These are phyloP conservation scores for Argyrosomus japonicus DNA, from an alignment of 2,113 vertebrate species.

Conservation along the genomic window DNA sequence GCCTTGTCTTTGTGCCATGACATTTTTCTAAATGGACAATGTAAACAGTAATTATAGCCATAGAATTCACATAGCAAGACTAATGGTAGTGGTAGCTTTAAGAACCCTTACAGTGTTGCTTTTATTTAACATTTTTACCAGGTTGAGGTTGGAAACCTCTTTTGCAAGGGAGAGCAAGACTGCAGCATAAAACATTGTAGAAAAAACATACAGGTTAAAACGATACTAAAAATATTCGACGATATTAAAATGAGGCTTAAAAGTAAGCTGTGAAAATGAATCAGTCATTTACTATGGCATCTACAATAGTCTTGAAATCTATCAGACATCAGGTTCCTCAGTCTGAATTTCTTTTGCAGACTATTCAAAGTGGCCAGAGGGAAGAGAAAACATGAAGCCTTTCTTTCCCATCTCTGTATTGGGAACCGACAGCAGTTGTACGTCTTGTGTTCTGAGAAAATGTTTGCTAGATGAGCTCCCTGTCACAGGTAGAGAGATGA, in stretches of 20 bases:
- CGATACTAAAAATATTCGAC: not conserved
- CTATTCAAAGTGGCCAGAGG: not conserved
- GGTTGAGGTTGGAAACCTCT: not conserved
- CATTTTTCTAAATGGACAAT: not conserved
- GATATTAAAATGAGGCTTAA: too few relatives aligned
- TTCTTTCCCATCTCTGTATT: not conserved
- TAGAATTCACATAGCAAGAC: not conserved
- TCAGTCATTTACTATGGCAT: not conserved
- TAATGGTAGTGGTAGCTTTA: not conserved
- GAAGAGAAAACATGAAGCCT: not conserved
- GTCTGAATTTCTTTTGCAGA: not conserved
- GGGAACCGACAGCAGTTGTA: not conserved
- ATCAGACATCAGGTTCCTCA: not conserved
- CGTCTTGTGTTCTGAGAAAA: not conserved
- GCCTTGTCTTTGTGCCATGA: not conserved
- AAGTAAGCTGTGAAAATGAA: too few relatives aligned
- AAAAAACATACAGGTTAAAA: not conserved
- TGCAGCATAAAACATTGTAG: not conserved
- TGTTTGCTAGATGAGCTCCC: not conserved
- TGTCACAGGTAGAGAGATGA: not conserved
- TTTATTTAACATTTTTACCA: not conserved
- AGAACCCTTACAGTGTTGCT: not conserved
- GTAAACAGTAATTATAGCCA: not conserved
- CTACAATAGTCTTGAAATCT: not conserved
- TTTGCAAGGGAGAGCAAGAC: not conserved